Conservation (phyloP, 1,140 invertebrate species). For the Ceratoteleas bidentatus region DNA sequence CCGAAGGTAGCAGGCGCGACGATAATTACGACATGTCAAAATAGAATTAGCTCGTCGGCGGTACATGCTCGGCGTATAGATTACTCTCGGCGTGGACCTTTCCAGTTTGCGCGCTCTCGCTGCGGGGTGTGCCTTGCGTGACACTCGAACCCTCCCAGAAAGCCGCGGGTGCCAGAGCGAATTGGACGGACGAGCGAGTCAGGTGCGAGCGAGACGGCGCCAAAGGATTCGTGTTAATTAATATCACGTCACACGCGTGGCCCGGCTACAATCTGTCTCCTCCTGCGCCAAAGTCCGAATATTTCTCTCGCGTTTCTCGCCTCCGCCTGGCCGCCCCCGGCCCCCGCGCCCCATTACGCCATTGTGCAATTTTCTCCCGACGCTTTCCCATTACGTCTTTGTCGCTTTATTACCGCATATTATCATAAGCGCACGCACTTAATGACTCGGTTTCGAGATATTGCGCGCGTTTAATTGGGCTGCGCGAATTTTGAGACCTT, state of each 20-base stretch:
- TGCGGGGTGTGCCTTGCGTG: constrained; percentile 74
- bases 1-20: constrained; percentile 26
- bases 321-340: too few relatives aligned
- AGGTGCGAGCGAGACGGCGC: constrained; percentile 60
- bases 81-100: constrained; percentile 69
- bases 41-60: constrained; percentile 60
- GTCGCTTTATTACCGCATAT: too few relatives aligned
- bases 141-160: constrained; percentile 75
- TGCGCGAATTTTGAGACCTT: too few relatives aligned
- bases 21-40: constrained; percentile 61
- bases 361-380: too few relatives aligned
- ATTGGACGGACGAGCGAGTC: constrained; percentile 51
- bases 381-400: too few relatives aligned
- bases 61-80: constrained; percentile 62
- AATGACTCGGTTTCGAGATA: too few relatives aligned
- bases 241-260: constrained; percentile 80
- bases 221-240: constrained; percentile 81
- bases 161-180: constrained; percentile 63
- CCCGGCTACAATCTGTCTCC: constrained; percentile 78
- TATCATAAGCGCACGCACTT: too few relatives aligned
- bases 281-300: constrained; percentile 69
- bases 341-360: too few relatives aligned
- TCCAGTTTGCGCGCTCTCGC: constrained; percentile 74
- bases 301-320: constrained; percentile 67
- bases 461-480: too few relatives aligned